These are phyloP conservation scores for Podotricha telesiphe DNA, from an alignment of 2,888 invertebrate genomes.

Conservation along the genomic window DNA sequence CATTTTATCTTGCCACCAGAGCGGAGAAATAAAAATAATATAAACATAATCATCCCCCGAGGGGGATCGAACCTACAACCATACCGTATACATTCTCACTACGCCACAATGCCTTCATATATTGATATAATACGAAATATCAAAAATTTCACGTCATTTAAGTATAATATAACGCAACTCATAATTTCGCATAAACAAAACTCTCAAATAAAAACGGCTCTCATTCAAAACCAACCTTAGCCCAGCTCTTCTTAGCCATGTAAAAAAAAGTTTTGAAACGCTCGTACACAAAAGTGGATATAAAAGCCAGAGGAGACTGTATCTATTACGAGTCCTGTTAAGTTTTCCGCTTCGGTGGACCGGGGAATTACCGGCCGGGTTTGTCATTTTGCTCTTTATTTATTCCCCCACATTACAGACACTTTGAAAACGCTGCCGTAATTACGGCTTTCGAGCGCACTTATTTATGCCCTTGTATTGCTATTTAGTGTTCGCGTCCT, in stretches of 20 bases:
- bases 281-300: constrained; percentile 33
- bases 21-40: no score
- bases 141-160: no score
- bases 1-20: no score
- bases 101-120: no score
- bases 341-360: constrained; percentile 59
- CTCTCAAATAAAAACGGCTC: no score
- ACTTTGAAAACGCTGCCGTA: constrained; percentile 39
- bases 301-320: constrained; percentile 37
- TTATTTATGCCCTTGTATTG: constrained; percentile 16
- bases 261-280: constrained; percentile 34
- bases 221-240: constrained; percentile 5
- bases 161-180: no score
- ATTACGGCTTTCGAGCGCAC: constrained; percentile 34
- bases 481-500: constrained; percentile 11
- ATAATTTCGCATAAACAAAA: neutral
- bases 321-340: constrained; percentile 48
- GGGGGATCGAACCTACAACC: no score
- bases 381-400: constrained; percentile 47
- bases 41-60: no score
- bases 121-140: no score
- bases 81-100: no score
- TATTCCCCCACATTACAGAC: constrained; percentile 46
- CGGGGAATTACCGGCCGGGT: constrained; percentile 55
- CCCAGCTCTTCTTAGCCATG: constrained; percentile 4